These are phyloP conservation scores for Phaethornis superciliosus DNA, from an alignment of 2,113 vertebrate species.

Conservation along the genomic window DNA sequence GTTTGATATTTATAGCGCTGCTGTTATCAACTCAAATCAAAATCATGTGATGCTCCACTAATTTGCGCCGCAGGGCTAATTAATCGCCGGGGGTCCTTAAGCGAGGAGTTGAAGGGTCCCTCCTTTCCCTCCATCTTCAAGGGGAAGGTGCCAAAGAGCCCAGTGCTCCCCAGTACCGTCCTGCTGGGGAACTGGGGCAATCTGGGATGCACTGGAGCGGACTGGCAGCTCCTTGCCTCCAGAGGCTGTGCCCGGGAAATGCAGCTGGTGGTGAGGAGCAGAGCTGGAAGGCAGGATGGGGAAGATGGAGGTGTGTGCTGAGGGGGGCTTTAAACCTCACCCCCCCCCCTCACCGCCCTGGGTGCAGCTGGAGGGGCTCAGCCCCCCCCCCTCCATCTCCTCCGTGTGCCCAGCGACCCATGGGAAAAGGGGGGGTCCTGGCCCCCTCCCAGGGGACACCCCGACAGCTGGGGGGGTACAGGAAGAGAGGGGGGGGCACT, in stretches of 20 bases:
- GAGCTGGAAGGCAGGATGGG: neutral
- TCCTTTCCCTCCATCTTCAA: neutral
- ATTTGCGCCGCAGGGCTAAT: neutral
- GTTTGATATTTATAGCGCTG: slow-evolving; percentile 23
- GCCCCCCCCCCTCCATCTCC: neutral
- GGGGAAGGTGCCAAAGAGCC: neutral
- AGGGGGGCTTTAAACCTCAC: neutral
- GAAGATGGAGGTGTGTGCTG: neutral
- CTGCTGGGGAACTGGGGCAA: neutral
- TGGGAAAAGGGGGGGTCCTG: neutral
- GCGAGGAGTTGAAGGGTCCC: rapidly evolving
- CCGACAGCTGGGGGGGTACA: no score
- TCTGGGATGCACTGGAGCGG: neutral
- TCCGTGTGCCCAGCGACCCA: rapidly evolving
- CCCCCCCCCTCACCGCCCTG: neutral
- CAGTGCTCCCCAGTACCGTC: neutral
- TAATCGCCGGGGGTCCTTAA: neutral
- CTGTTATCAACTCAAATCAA: slow-evolving; percentile 41
- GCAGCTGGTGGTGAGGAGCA: neutral
- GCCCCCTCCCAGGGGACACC: neutral
- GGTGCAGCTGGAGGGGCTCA: neutral
- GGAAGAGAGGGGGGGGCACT: neutral
- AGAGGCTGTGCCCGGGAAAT: neutral
- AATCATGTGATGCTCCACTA: slow-evolving; percentile 41
- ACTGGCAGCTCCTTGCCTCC: neutral